phyloP scores from a whole-genome alignment of 2,113 vertebrate genomes.

The Prunella fulvescens region DNA sequence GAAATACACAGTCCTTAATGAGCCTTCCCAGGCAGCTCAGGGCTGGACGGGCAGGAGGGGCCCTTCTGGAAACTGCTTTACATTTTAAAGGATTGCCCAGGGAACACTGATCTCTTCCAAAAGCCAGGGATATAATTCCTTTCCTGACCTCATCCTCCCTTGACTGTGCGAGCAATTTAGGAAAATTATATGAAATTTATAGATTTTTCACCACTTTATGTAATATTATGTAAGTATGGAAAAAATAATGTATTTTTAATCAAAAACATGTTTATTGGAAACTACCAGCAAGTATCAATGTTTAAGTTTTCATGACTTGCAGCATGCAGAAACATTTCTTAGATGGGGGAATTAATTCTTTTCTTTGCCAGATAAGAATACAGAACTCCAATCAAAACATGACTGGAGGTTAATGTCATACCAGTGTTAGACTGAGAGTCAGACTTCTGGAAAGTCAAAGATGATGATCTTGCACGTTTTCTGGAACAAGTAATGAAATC shows the following conservation, averaged over 20 bases:
- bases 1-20: neutral
- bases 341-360: neutral
- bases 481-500: conserved; percentile 58
- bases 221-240: neutral
- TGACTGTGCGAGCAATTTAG: neutral
- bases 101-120: neutral
- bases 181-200: neutral
- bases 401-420: neutral
- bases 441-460: conserved; percentile 65
- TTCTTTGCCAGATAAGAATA: neutral
- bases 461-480: conserved; percentile 72
- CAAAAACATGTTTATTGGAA: neutral
- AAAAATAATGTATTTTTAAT: neutral
- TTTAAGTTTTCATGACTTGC: neutral
- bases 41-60: accelerated
- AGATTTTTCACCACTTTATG: neutral
- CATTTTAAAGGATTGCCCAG: neutral
- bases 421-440: conserved; percentile 32
- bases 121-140: neutral
- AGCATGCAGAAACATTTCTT: neutral
- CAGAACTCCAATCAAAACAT: neutral
- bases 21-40: neutral
- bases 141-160: neutral
- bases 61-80: neutral
- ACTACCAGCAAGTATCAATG: neutral